Percentiles rank a stretch among this genome's conserved stretches.
Conservation (phyloP, 1,140 invertebrate species). For the Rhysida immarginata region DNA sequence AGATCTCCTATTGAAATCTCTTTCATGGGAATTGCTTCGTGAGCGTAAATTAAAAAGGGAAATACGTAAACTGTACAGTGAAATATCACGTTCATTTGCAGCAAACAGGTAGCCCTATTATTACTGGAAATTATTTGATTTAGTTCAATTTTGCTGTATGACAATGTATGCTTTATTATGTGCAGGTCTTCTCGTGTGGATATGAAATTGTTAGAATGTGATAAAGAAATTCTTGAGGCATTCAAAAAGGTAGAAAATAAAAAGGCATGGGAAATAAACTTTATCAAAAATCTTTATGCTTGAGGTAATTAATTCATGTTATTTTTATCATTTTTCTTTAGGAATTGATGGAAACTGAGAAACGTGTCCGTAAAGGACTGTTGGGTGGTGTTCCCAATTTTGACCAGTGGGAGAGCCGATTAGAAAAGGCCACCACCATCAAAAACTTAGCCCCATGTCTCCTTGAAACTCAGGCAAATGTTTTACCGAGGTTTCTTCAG, state of each 20-base stretch:
- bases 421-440: constrained; percentile 18
- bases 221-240: too few relatives aligned
- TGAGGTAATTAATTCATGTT: constrained; percentile 5
- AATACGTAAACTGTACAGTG: constrained; percentile 22
- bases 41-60: constrained; percentile 23
- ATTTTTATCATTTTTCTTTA: constrained; percentile 18
- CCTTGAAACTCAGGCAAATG: constrained; percentile 20
- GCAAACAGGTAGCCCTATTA: neutral
- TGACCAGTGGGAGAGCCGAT: constrained; percentile 23
- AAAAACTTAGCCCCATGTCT: constrained; percentile 17
- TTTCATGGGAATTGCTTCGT: constrained; percentile 26
- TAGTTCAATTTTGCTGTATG: too few relatives aligned
- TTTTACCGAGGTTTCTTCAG: constrained; percentile 25
- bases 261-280: neutral
- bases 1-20: constrained; percentile 22
- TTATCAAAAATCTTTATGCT: neutral
- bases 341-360: constrained; percentile 21
- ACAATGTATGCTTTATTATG: too few relatives aligned
- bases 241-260: too few relatives aligned
- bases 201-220: too few relatives aligned
- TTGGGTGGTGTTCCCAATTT: constrained; percentile 29
- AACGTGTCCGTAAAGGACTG: constrained; percentile 15
- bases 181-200: too few relatives aligned
- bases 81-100: neutral
- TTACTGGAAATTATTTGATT: neutral